Base-by-base conservation (phyloP, 2,888 invertebrate genomes). In the Cataglyphis cursor region DNA sequence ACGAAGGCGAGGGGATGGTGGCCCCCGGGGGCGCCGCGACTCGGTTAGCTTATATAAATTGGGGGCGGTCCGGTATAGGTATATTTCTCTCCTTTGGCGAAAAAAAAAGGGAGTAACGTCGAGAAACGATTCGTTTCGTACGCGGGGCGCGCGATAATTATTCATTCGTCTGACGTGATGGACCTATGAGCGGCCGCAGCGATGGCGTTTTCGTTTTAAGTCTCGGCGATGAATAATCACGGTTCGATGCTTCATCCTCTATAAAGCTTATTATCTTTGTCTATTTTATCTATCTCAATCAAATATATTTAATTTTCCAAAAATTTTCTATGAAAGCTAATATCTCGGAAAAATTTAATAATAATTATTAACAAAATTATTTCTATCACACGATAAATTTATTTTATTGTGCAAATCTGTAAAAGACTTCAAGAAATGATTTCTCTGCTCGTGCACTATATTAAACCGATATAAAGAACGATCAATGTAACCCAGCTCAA, bases 21-120 rank as follows among this genome's bases (percentile, higher is more conserved):
- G 48, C 18, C 18, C 83, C 6, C 81, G 89, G 89, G 88, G 24
- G 18, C 59, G 59, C 70, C 72, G 59, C 72, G 59, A 80, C 84
- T 89, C 84, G 82, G 83, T 84, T 84, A 81, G 89, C 89, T 91
- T 90, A 91, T 91, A 93, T 90, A 92, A 92, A 93, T 92, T 89
- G 91, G 89, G 89, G 87, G 87, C 84, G 82, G 84, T 61, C 72
- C 80, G 65, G 72, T 68, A 65, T 72, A 78, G 76, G 61, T 70
- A 80, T 44, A 80, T 44, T 59, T 66, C 61, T 51, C 51, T 51
- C 51, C 51, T 59, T 38, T 66, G 64, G 78, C 64, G 82, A 81
- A 48, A 51, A 51, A 24, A 28, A 51, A 51, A 59, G 78, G 73
- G 75, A 74, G 64, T 61, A 78, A 48, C 68, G 82, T 31, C 41